phyloP scores from a whole-genome alignment of 2,113 vertebrate genomes.

The Typhlomys cinereus region DNA sequence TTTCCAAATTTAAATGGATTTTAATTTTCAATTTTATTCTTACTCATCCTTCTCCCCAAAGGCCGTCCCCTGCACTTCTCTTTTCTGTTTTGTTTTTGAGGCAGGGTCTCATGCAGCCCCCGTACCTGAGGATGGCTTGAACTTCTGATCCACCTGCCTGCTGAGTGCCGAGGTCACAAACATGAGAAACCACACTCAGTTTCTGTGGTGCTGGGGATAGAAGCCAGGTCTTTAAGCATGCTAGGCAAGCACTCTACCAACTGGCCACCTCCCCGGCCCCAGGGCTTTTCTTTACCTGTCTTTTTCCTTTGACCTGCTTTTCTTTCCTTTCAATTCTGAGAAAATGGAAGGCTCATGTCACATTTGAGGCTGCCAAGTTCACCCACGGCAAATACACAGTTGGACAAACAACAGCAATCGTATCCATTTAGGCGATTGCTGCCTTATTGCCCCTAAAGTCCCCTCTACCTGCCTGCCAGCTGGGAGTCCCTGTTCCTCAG shows the following conservation, averaged over 20 bases:
- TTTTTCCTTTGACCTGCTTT: not conserved
- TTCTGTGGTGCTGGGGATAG: not conserved
- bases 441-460: not conserved
- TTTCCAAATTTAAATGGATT: not conserved
- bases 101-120: not conserved
- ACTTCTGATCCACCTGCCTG: not conserved
- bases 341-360: not conserved
- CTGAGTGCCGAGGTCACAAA: not conserved
- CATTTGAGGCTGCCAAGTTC: not conserved
- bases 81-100: not conserved
- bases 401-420: not conserved
- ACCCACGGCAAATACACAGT: fast-evolving
- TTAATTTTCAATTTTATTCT: not conserved
- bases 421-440: not conserved
- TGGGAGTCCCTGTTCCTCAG: not conserved
- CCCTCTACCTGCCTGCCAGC: not conserved
- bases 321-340: not conserved
- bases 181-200: not conserved
- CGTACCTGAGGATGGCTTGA: not conserved
- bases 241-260: not conserved
- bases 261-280: not conserved
- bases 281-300: not conserved
- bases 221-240: not conserved
- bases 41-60: not conserved
- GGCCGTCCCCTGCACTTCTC: not conserved